These are phyloP conservation scores for Ptychobarbus kaznakovi DNA, from an alignment of 2,797 vertebrate species.

Conservation along the genomic window DNA sequence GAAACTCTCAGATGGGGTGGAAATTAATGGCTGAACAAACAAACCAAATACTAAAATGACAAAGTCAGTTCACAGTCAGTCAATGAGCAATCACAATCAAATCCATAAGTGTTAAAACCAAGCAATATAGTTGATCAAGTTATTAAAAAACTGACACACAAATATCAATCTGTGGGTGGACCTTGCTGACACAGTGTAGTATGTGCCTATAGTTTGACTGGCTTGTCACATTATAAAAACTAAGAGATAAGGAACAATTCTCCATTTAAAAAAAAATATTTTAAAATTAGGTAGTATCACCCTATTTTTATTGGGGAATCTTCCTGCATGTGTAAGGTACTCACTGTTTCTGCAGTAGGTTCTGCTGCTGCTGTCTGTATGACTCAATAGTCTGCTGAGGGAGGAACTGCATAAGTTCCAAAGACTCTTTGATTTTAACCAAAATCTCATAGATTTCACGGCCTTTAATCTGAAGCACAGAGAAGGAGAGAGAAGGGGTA, in stretches of 20 bases:
- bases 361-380: constrained; percentile 97
- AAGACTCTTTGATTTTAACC: constrained; percentile 97
- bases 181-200: constrained; percentile 43
- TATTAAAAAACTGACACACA: constrained; percentile 42
- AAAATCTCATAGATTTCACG: constrained; percentile 98
- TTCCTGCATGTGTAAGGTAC: constrained; percentile 70
- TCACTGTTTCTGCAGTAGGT: constrained; percentile 98
- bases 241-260: not conserved
- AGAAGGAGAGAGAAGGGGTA: constrained; percentile 32
- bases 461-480: constrained; percentile 87
- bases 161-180: constrained; percentile 55
- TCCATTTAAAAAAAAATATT: not conserved
- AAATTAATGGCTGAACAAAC: constrained; percentile 38
- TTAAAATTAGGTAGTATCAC: not conserved
- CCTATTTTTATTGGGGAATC: not conserved
- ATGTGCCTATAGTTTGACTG: constrained; percentile 35
- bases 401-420: constrained; percentile 98
- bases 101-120: constrained; percentile 21
- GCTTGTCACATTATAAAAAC: not conserved
- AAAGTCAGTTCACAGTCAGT: constrained; percentile 21
- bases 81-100: constrained; percentile 22
- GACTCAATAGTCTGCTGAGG: constrained; percentile 98
- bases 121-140: constrained; percentile 12
- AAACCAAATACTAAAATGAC: not conserved
- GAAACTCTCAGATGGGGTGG: not conserved